phyloP scores from a whole-genome alignment of 2,113 vertebrate genomes.

The Sporophila hypoxantha region DNA sequence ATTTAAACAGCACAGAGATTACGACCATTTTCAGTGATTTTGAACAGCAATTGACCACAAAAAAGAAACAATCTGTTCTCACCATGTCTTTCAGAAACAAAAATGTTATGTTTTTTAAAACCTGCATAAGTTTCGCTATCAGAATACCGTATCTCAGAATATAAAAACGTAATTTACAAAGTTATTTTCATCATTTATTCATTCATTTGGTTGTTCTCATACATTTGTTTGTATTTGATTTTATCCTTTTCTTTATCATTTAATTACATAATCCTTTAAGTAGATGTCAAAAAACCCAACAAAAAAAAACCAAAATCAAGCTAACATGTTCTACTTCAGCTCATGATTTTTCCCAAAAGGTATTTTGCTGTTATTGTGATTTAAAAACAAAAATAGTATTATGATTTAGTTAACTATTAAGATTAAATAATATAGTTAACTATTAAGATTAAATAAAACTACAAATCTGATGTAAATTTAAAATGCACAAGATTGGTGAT shows the following conservation, averaged over 20 bases:
- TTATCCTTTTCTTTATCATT: not conserved
- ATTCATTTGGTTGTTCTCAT: not conserved
- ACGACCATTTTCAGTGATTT: not conserved
- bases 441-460: constrained; percentile 26
- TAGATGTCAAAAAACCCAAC: not conserved
- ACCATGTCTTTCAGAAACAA: not conserved
- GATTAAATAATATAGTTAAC: constrained; percentile 18
- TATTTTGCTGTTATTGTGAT: constrained; percentile 29
- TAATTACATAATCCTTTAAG: constrained; percentile 40
- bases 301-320: not conserved
- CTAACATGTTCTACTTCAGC: constrained; percentile 24
- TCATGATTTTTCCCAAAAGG: constrained; percentile 30
- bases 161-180: not conserved
- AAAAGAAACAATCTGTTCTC: not conserved
- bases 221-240: not conserved
- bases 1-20: not conserved
- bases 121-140: not conserved
- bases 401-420: constrained; percentile 47
- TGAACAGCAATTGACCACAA: not conserved
- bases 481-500: not conserved
- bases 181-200: not conserved
- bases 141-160: not conserved
- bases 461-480: constrained; percentile 24
- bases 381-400: constrained; percentile 43
- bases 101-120: not conserved